Evolutionary conservation across 2,797 vertebrate genomes (phyloP).

Genomic region (Danio kyathit): DNA sequence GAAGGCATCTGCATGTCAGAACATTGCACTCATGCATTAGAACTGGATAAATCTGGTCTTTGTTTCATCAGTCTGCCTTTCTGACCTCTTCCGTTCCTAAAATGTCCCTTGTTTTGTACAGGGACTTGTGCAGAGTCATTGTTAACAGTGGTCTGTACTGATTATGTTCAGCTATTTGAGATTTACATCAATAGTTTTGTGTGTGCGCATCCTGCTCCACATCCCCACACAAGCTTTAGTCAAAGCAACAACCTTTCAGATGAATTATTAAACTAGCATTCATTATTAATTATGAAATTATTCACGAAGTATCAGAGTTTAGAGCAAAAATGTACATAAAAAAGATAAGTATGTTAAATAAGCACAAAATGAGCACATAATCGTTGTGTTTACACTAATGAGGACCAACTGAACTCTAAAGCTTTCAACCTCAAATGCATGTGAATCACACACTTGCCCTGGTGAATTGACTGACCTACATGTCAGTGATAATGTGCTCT

Average conservation of each 20-base stretch:
- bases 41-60: conserved; percentile 27
- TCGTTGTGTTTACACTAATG: neutral
- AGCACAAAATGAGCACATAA: neutral
- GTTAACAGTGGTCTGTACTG: conserved; percentile 24
- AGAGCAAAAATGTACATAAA: neutral
- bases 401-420: neutral
- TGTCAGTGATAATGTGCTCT: conserved; percentile 39
- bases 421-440: neutral
- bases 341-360: neutral
- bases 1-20: neutral
- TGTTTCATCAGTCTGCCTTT: conserved; percentile 7
- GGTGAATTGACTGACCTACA: conserved; percentile 40
- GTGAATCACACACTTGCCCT: conserved; percentile 5
- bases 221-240: neutral
- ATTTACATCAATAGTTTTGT: conserved; percentile 38
- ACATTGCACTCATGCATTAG: conserved; percentile 6
- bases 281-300: conserved; percentile 19
- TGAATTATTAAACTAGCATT: conserved; percentile 6
- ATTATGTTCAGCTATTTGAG: conserved; percentile 25
- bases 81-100: neutral
- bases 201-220: neutral
- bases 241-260: conserved; percentile 21
- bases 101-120: conserved; percentile 1
- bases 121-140: conserved; percentile 17
- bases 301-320: neutral